Evolutionary conservation across 2,113 vertebrate species (phyloP).

Genomic region (Coturnix japonica): DNA sequence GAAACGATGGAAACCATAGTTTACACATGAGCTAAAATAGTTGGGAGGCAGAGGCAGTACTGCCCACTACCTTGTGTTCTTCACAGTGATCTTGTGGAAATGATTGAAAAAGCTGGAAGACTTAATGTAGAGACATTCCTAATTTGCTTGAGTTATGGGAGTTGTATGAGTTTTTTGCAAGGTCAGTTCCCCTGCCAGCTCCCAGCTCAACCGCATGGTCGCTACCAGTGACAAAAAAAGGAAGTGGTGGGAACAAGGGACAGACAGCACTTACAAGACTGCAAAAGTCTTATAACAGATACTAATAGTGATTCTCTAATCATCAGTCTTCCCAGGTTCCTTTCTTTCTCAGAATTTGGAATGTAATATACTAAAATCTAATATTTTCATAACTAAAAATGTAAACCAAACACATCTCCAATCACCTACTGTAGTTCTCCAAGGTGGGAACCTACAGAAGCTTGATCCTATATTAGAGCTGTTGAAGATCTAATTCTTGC

Average conservation of each 20-base stretch:
- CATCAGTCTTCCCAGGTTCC: background rate
- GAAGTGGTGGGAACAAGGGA: background rate
- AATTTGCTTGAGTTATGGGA: rapidly evolving
- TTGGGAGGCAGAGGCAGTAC: background rate
- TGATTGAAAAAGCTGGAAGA: background rate
- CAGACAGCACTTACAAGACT: background rate
- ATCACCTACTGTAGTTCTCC: background rate
- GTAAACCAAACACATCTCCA: background rate
- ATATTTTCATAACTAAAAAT: background rate
- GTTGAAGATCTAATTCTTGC: background rate
- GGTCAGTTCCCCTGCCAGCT: background rate
- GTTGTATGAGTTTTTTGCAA: background rate
- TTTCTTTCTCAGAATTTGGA: background rate
- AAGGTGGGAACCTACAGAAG: background rate
- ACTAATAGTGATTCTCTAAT: background rate
- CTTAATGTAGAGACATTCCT: background rate
- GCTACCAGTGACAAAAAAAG: background rate
- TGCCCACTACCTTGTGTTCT: background rate
- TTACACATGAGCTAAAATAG: background rate
- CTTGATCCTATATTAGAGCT: background rate
- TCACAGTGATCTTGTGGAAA: background rate
- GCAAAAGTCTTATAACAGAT: background rate
- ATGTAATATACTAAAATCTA: background rate
- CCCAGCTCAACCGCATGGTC: background rate
- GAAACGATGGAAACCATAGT: background rate